Evolutionary conservation across 2,888 invertebrate species (phyloP).

Genomic region (Nomada flava): DNA sequence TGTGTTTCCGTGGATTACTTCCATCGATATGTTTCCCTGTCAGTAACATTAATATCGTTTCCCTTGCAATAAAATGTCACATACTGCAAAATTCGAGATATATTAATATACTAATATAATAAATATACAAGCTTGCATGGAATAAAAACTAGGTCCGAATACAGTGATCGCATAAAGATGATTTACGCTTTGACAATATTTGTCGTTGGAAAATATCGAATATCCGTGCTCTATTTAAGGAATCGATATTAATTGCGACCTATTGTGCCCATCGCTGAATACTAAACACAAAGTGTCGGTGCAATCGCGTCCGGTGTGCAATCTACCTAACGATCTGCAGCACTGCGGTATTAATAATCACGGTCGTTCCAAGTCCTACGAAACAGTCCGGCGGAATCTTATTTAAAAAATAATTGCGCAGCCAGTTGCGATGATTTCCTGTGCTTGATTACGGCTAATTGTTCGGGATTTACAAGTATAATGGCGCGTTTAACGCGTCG

Average conservation of each 20-base stretch:
- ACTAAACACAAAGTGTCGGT: slow-evolving; percentile 49
- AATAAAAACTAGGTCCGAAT: too few relatives aligned
- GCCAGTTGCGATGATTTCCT: slow-evolving; percentile 80
- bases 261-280: neutral
- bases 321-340: slow-evolving; percentile 75
- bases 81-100: too few relatives aligned
- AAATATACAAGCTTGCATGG: too few relatives aligned
- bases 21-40: too few relatives aligned
- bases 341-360: slow-evolving; percentile 79
- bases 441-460: slow-evolving; percentile 84
- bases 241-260: neutral
- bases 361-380: slow-evolving; percentile 74
- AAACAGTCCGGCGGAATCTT: slow-evolving; percentile 80
- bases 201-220: too few relatives aligned
- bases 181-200: too few relatives aligned
- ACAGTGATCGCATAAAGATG: too few relatives aligned
- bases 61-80: too few relatives aligned
- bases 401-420: slow-evolving; percentile 83
- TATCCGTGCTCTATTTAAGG: too few relatives aligned
- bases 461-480: slow-evolving; percentile 84
- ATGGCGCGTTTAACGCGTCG: slow-evolving; percentile 81
- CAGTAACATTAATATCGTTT: too few relatives aligned
- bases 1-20: too few relatives aligned
- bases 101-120: too few relatives aligned
- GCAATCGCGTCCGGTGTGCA: slow-evolving; percentile 78